phyloP scores from a whole-genome alignment of 1,140 invertebrate genomes.

The Drosophila orosa region DNA sequence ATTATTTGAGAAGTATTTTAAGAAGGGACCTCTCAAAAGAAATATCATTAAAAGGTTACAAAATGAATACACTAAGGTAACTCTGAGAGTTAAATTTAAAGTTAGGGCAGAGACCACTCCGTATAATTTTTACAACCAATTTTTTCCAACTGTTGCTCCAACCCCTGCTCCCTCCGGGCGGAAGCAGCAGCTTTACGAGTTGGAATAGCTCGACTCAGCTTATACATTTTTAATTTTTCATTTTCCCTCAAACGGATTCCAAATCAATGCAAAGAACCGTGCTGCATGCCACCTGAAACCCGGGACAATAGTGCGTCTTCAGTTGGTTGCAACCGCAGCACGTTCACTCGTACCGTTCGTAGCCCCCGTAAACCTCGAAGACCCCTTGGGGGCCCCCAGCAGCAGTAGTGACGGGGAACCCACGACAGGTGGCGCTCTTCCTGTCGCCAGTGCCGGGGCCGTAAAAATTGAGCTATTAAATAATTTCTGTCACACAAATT shows the following conservation, averaged over 20 bases:
- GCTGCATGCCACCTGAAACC: constrained; percentile 23
- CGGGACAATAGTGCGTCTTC: not conserved
- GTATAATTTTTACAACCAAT: not conserved
- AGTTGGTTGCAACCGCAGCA: constrained; percentile 65
- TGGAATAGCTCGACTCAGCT: constrained; percentile 35
- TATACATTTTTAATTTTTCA: constrained; percentile 80
- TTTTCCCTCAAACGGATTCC: constrained; percentile 67
- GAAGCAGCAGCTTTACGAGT: constrained; percentile 72
- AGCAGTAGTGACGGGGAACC: not conserved
- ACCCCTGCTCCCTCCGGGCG: constrained; percentile 32
- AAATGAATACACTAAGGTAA: not conserved
- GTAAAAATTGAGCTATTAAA: constrained; percentile 80
- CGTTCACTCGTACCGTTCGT: constrained; percentile 33
- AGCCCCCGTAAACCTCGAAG: not conserved
- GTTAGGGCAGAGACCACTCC: rapidly evolving
- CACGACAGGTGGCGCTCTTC: constrained; percentile 55
- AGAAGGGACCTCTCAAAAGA: rapidly evolving
- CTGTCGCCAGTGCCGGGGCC: constrained; percentile 26
- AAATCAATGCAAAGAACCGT: constrained; percentile 61
- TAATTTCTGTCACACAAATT: constrained; percentile 82
- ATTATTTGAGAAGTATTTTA: not conserved
- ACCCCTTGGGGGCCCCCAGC: not conserved
- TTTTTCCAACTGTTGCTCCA: constrained; percentile 12
- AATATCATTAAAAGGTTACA: rapidly evolving
- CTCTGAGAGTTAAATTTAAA: not conserved